Evolutionary conservation across 2,113 vertebrate species (phyloP), one percentile per base, ranked within the genome.

Genomic region (Hyaena hyaena): DNA sequence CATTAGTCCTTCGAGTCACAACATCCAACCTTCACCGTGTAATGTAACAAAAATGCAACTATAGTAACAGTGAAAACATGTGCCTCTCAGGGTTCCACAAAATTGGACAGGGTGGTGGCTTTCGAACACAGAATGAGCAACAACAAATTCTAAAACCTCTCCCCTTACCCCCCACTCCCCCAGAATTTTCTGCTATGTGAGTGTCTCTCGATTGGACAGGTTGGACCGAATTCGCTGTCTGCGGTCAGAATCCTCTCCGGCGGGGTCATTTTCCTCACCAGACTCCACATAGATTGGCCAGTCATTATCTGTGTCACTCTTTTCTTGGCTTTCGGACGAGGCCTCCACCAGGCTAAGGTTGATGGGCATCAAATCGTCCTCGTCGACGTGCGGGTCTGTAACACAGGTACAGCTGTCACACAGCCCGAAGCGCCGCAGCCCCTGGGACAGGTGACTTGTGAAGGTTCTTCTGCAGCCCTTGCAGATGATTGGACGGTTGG

Each of bases 271-370:
- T 58, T 99, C 99, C 89, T 99, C 99, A 0, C 99, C 99, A 0
- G 99, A 99, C 66, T 99, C 99, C 98, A 99, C 99, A 0, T 99
- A 99, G 71, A 99, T 99, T 26, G 99, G 99, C 99, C 99, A 99
- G 12, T 99, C 99, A 0, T 98, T 98, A 26, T 99, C 99, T 0
- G 98, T 97, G 0, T 99, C 99, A 0, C 98, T 98, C 3, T 99
- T 99, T 2, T 99, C 99, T 74, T 98, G 98, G 28, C 98, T 97
- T 88, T 99, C 99, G 0, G 99, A 98, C 0, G 99, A 98, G 0
- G 98, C 92, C 14, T 99, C 99, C 96, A 98, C 80, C 23, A 99
- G 98, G 96, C 98, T 98, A 10, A 99, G 98, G 98, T 99, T 99
- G 90, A 98, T 99, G 21, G 99, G 99, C 94, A 98, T 53, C 0